Evolutionary conservation across 2,888 invertebrate genomes (phyloP).

Genomic region (Drosophila pseudotakahashii): DNA sequence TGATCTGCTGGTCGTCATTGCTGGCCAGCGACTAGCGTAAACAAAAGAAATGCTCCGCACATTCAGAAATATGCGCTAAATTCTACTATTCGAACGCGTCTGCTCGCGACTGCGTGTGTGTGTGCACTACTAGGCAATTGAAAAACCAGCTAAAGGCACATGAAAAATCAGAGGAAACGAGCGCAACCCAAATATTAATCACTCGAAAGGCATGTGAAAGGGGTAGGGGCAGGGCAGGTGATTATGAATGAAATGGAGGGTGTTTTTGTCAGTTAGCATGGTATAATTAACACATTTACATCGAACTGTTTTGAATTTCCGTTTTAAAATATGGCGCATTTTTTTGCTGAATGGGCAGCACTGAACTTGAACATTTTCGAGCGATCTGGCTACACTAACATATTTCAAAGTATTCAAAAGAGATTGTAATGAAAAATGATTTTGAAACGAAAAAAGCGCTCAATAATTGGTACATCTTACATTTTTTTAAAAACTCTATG

Average conservation of each 20-base stretch:
- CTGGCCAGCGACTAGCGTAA: slow-evolving; percentile 75
- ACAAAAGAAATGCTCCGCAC: slow-evolving; percentile 66
- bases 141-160: slow-evolving; percentile 36
- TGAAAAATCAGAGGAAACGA: slow-evolving; percentile 24
- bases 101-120: slow-evolving; percentile 57
- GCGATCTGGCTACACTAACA: too few species aligned
- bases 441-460: too few species aligned
- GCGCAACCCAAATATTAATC: slow-evolving; percentile 37
- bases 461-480: too few species aligned
- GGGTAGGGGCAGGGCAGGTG: too few species aligned
- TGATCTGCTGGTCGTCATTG: slow-evolving; percentile 76
- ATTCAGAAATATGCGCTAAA: slow-evolving; percentile 64
- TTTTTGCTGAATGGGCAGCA: not conserved
- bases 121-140: slow-evolving; percentile 48
- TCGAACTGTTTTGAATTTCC: not conserved
- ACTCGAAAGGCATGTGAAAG: slow-evolving; percentile 24
- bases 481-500: too few species aligned
- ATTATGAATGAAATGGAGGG: slow-evolving; percentile 22
- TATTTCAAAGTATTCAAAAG: too few species aligned
- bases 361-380: too few species aligned
- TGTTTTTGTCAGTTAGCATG: not conserved
- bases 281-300: not conserved
- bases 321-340: not conserved
- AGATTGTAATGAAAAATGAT: too few species aligned
- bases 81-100: slow-evolving; percentile 54